Percentiles rank a stretch among this genome's conserved stretches.
These are phyloP conservation scores for Rhopalosiphum maidis DNA, from an alignment of 1,140 invertebrate species.

Conservation along the genomic window DNA sequence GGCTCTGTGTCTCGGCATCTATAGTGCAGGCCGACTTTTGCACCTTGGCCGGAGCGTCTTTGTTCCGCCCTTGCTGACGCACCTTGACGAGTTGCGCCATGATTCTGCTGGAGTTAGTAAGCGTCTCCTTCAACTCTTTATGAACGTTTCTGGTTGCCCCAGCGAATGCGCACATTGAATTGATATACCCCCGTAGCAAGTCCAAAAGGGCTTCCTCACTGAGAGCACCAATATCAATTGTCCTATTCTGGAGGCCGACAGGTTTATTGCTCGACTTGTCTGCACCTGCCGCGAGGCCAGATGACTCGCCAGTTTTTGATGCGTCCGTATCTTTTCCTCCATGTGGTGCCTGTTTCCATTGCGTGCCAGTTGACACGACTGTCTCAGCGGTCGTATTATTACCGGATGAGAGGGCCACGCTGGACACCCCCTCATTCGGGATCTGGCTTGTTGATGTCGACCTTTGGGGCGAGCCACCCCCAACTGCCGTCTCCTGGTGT, in stretches of 20 bases:
- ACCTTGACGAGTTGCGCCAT: background rate
- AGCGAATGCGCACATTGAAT: background rate
- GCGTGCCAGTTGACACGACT: no score
- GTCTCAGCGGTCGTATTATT: no score
- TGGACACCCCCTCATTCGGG: no score
- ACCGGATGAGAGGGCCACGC: no score
- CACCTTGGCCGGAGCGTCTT: background rate
- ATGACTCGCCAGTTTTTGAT: no score
- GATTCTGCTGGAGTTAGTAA: background rate
- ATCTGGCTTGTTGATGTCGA: no score
- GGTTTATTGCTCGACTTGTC: no score
- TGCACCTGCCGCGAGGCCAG: no score
- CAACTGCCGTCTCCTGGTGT: no score
- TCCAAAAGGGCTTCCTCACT: background rate
- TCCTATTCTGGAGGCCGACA: background rate
- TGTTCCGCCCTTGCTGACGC: background rate
- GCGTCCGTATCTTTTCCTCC: no score
- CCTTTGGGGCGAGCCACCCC: no score
- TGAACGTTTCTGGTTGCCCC: background rate
- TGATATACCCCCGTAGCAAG: background rate
- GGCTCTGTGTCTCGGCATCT: background rate
- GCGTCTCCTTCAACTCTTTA: conserved; percentile 18
- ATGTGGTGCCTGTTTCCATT: no score
- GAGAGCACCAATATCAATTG: background rate
- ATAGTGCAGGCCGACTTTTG: background rate